Percentiles rank a stretch among this genome's conserved stretches.
Conservation (phyloP, 2,113 vertebrate genomes). For the Phrynosoma blainvillii region DNA sequence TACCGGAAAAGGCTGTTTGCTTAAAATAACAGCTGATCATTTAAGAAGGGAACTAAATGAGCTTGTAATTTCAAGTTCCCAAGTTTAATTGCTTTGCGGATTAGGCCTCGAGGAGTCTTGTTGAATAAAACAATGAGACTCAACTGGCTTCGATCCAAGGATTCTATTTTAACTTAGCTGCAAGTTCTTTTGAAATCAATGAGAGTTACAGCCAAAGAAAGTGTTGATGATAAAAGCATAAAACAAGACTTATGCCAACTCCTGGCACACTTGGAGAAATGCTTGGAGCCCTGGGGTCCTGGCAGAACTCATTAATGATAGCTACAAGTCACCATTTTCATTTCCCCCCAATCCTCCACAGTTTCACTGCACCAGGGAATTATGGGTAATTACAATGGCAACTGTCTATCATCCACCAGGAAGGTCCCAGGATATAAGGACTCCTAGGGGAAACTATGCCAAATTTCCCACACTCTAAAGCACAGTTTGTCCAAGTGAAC, state of each 20-base stretch:
- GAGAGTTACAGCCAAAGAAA: not conserved
- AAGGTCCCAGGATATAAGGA: not conserved
- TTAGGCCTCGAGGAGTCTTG: not conserved
- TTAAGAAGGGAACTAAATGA: not conserved
- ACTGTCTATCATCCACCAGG: not conserved
- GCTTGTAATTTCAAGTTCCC: not conserved
- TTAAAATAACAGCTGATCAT: constrained; percentile 3
- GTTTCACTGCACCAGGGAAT: not conserved
- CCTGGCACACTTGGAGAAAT: too few species aligned
- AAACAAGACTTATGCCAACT: not conserved
- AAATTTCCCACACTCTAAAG: not conserved
- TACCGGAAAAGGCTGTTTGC: not conserved
- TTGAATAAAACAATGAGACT: not conserved
- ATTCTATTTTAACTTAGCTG: constrained; percentile 10
- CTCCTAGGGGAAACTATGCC: too few species aligned
- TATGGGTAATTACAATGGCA: not conserved
- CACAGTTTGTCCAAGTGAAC: not conserved
- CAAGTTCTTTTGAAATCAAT: not conserved
- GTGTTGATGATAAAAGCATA: not conserved
- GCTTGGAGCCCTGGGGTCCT: not conserved
- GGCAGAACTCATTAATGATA: not conserved
- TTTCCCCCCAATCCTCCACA: not conserved
- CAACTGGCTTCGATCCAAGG: constrained; percentile 1
- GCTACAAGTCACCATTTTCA: not conserved
- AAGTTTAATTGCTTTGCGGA: constrained; percentile 1